A percentile compares a stretch with the other conserved stretches of the same genome.
phyloP scores from a whole-genome alignment of 2,888 invertebrate species.

The Crematogaster levior region DNA sequence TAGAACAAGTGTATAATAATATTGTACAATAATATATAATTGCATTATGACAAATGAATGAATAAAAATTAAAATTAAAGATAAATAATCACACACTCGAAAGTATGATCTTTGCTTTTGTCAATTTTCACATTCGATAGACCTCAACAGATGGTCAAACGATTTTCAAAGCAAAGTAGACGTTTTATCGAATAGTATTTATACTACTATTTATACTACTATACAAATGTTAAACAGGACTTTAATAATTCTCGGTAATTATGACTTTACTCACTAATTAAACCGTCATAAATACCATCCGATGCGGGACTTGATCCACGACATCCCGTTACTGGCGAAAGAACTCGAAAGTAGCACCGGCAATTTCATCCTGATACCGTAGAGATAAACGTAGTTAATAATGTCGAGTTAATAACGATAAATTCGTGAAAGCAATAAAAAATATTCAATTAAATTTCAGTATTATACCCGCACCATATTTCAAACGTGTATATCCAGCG shows the following conservation, averaged over 20 bases:
- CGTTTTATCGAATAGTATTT: neutral
- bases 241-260: neutral
- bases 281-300: neutral
- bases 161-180: neutral
- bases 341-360: neutral
- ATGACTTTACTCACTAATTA: neutral
- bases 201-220: too few species aligned
- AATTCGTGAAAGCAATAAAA: neutral
- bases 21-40: neutral
- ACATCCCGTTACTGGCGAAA: neutral
- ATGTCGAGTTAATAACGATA: neutral
- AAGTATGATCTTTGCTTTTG: neutral
- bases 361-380: neutral
- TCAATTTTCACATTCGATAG: neutral
- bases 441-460: neutral
- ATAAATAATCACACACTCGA: neutral
- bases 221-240: neutral
- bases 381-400: neutral
- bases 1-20: neutral
- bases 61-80: neutral
- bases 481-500: neutral
- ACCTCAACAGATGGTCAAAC: neutral
- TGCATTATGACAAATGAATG: neutral
- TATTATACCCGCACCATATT: neutral
- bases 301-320: neutral